Conservation (phyloP, 2,888 invertebrate genomes). For the Apotomis betuletana region DNA sequence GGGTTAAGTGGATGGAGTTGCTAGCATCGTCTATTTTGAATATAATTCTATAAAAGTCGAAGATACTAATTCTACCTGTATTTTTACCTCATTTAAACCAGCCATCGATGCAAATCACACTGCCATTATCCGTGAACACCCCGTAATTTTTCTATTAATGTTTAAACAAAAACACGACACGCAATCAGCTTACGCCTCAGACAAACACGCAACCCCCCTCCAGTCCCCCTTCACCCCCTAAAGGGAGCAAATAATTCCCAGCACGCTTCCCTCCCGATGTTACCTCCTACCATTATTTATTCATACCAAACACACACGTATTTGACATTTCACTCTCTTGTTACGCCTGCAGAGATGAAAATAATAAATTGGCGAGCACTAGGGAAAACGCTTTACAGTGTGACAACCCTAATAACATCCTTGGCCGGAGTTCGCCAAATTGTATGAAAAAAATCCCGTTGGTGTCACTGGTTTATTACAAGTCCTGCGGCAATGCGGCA, state of each 20-base stretch:
- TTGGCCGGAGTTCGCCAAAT: slow-evolving; percentile 3
- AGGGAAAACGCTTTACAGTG: slow-evolving; percentile 15
- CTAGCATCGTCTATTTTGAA: no score
- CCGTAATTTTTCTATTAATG: slow-evolving; percentile 15
- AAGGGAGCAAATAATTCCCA: slow-evolving; percentile 24
- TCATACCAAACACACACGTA: slow-evolving; percentile 26
- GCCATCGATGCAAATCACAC: background rate
- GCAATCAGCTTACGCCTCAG: slow-evolving; percentile 21
- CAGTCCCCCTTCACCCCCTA: slow-evolving; percentile 2
- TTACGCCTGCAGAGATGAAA: background rate
- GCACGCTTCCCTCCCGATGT: slow-evolving; percentile 11
- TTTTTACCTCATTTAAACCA: background rate
- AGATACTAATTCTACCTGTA: background rate
- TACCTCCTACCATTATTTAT: slow-evolving; percentile 29
- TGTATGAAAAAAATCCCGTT: slow-evolving; percentile 7
- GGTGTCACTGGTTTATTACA: slow-evolving; percentile 17
- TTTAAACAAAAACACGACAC: slow-evolving; percentile 21
- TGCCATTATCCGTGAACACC: background rate
- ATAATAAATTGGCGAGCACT: slow-evolving; percentile 18
- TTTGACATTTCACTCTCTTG: slow-evolving; percentile 27
- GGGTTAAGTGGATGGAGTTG: no score
- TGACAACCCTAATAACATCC: slow-evolving; percentile 25
- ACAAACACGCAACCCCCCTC: slow-evolving; percentile 19
- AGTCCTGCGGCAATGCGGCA: slow-evolving; percentile 31
- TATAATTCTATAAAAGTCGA: no score